These are phyloP conservation scores for Acrocephalus scirpaceus DNA, from an alignment of 2,797 vertebrate genomes.

Conservation along the genomic window DNA sequence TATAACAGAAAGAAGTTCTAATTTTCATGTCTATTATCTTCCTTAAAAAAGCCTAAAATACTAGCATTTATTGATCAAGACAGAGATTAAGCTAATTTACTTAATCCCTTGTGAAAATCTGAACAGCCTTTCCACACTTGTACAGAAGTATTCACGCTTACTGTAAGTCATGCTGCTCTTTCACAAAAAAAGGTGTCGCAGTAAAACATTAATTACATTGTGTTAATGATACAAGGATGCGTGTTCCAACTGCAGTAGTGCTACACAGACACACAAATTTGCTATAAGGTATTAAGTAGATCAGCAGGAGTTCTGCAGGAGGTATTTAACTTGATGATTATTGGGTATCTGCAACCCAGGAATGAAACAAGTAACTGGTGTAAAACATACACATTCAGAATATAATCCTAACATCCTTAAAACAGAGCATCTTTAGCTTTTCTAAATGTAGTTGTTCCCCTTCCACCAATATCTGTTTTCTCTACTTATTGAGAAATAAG, in stretches of 20 bases:
- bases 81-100: background rate
- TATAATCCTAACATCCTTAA: background rate
- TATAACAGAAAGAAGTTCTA: background rate
- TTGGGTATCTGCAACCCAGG: rapidly evolving
- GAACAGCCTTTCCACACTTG: background rate
- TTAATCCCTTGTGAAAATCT: background rate
- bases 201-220: background rate
- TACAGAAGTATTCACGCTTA: background rate
- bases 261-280: background rate
- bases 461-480: background rate
- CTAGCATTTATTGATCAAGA: background rate
- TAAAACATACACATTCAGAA: background rate
- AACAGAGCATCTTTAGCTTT: background rate
- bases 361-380: background rate
- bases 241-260: background rate
- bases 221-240: background rate
- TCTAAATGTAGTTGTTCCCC: background rate
- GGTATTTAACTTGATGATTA: background rate
- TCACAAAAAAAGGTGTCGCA: background rate
- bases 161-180: background rate
- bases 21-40: background rate
- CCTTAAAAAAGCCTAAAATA: background rate
- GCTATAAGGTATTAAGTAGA: background rate
- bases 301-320: background rate
- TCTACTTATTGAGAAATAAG: background rate